Evolutionary conservation across 2,888 invertebrate species (phyloP).

Genomic region (Teleiodes luculella): DNA sequence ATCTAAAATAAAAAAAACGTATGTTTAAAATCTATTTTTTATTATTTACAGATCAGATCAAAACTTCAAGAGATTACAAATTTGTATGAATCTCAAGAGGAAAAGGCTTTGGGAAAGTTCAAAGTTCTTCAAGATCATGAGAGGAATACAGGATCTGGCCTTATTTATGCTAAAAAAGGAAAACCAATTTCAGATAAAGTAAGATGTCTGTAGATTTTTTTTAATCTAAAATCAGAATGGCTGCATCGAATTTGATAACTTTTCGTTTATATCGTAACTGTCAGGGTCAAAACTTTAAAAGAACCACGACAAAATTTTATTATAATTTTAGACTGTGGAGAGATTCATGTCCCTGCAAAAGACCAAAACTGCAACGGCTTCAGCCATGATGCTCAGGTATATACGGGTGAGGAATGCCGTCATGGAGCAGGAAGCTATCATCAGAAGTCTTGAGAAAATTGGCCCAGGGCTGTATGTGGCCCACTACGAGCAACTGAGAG

Average conservation of each 20-base stretch:
- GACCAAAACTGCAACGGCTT: constrained; percentile 45
- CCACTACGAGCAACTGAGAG: constrained; percentile 62
- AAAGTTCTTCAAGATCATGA: constrained; percentile 54
- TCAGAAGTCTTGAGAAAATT: constrained; percentile 58
- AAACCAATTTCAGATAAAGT: constrained; percentile 74
- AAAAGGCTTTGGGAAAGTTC: constrained; percentile 51
- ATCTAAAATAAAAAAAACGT: too few relatives aligned
- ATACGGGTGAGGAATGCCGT: constrained; percentile 66
- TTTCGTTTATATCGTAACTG: too few relatives aligned
- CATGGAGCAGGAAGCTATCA: constrained; percentile 52
- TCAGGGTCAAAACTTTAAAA: too few relatives aligned
- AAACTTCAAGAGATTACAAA: constrained; percentile 29
- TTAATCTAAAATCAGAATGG: too few relatives aligned
- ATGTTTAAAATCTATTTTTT: too few relatives aligned
- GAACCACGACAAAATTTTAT: background rate
- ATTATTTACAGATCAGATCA: constrained; percentile 46
- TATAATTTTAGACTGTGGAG: constrained; percentile 51
- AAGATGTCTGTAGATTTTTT: background rate
- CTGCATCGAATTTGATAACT: too few relatives aligned
- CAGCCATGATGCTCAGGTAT: constrained; percentile 58
- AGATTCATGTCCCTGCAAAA: constrained; percentile 63
- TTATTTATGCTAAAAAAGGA: constrained; percentile 69
- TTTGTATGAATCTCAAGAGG: constrained; percentile 32
- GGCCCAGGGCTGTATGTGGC: constrained; percentile 68
- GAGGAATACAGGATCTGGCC: constrained; percentile 56